Percentiles rank a stretch among this genome's conserved stretches.
These are phyloP conservation scores for Drosophila trapezifrons DNA, from an alignment of 1,140 invertebrate species.

Conservation along the genomic window DNA sequence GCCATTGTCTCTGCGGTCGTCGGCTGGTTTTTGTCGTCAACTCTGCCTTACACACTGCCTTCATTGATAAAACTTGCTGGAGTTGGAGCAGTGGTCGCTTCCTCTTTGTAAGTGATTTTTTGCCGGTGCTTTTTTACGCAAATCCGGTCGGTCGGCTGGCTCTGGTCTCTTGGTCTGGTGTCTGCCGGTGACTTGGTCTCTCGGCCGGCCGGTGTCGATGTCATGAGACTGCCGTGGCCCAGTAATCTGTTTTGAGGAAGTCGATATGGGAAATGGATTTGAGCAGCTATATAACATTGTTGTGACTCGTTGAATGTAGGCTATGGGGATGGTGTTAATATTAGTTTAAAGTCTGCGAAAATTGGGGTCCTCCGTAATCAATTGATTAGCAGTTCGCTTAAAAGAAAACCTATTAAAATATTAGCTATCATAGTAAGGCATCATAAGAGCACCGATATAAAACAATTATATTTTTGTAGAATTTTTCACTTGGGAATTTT, in stretches of 20 bases:
- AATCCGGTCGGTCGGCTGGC: slow-evolving; percentile 53
- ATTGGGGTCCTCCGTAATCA: neutral
- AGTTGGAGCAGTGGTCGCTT: slow-evolving; percentile 51
- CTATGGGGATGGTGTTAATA: neutral
- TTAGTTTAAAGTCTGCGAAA: neutral
- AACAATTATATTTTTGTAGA: too few relatives aligned
- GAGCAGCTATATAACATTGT: slow-evolving; percentile 1
- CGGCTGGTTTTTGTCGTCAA: slow-evolving; percentile 46
- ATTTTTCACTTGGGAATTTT: too few relatives aligned
- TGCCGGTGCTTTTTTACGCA: slow-evolving; percentile 22
- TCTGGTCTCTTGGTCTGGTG: too few relatives aligned
- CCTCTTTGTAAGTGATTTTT: slow-evolving; percentile 77
- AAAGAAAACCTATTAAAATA: too few relatives aligned
- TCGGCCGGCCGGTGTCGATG: slow-evolving; percentile 36
- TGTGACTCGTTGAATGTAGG: neutral
- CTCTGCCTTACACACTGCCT: slow-evolving; percentile 47
- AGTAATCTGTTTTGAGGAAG: slow-evolving; percentile 42
- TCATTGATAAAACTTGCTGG: slow-evolving; percentile 76
- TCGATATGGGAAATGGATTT: slow-evolving; percentile 30
- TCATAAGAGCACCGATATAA: too few relatives aligned
- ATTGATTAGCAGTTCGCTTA: neutral
- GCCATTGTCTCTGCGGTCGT: slow-evolving; percentile 54
- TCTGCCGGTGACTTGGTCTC: slow-evolving; percentile 4
- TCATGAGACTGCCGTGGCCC: slow-evolving; percentile 62
- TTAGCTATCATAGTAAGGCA: too few relatives aligned